Evolutionary conservation across 2,113 vertebrate genomes (phyloP), one percentile per base, ranked within the genome.

Genomic region (Peromyscus polionotus): DNA sequence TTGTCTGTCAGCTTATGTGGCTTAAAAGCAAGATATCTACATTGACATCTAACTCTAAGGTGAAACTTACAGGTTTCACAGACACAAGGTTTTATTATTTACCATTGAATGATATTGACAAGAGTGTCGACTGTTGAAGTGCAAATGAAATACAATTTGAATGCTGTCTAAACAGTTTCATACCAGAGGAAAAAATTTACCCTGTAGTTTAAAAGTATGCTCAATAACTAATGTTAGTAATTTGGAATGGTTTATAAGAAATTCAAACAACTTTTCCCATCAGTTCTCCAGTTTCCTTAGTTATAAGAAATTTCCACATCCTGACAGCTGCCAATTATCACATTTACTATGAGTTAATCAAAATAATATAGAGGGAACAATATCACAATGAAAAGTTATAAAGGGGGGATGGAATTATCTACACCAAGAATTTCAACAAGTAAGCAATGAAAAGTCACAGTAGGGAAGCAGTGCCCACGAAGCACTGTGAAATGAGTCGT

Each of bases 21-120:
- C 95, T 96, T 97, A 94, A 97, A 97, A 98, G 81, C 83, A 98
- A 96, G 98, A 97, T 45, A 91, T 61, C 73, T 91, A 51, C 94
- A 16, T n/a, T n/a, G 48, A 36, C 76, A 97, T 97, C 83, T 92
- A 97, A 92, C 26, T 96, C 88, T 68, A 95, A 54, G 54, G 54
- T 54, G 54, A 54, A 54, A 54, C 3, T 54, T 54, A 54, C 12
- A 54, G 86, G 59, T 87, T 97, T 93, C 39, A 76, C 8, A 61
- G 39, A 93, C 26, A 83, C 17, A 97, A 94, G 5, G 61, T 33
- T 70, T 17, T 65, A 33, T 94, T 90, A 22, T 68, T 97, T 85
- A 17, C 45, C 89, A 80, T 48, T 72, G 73, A 88, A 97, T 95
- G 72, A 61, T 61, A 93, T n/a, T 96, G 90, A 97, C 7, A 79